These are phyloP conservation scores for Hephaestus fuliginosus DNA, from an alignment of 2,797 vertebrate genomes.

Conservation along the genomic window DNA sequence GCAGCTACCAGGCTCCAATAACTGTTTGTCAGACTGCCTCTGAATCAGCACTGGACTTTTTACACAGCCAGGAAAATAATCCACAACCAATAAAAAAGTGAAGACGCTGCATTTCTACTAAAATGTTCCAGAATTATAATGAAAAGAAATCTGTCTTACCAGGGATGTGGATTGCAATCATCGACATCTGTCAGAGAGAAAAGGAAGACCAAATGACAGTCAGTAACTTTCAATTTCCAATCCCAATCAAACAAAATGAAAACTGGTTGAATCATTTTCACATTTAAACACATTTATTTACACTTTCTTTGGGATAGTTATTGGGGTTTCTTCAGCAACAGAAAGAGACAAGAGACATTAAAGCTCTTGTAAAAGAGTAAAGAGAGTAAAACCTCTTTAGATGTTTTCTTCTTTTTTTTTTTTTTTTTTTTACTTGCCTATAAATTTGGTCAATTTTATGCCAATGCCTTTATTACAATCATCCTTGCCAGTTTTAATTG, in stretches of 20 bases:
- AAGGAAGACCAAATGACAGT: neutral
- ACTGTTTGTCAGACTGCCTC: neutral
- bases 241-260: neutral
- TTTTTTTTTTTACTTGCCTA: too few relatives aligned
- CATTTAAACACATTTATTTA: too few relatives aligned
- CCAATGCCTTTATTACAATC: too few relatives aligned
- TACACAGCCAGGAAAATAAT: neutral
- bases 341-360: too few relatives aligned
- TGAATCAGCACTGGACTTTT: neutral
- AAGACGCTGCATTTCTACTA: neutral
- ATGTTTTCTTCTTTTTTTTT: too few relatives aligned
- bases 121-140: neutral
- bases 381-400: too few relatives aligned
- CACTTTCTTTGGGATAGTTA: too few relatives aligned
- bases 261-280: neutral
- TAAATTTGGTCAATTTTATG: too few relatives aligned
- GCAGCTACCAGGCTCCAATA: neutral
- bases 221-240: neutral
- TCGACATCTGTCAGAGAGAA: slow-evolving; percentile 88
- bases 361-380: too few relatives aligned
- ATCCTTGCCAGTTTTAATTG: too few relatives aligned
- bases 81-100: neutral
- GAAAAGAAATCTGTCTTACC: slow-evolving; percentile 84
- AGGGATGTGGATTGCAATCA: slow-evolving; percentile 96
- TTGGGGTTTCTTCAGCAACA: too few relatives aligned